Evolutionary conservation across 2,113 vertebrate species (phyloP), one percentile per base, ranked within the genome.

Genomic region (Naja naja): DNA sequence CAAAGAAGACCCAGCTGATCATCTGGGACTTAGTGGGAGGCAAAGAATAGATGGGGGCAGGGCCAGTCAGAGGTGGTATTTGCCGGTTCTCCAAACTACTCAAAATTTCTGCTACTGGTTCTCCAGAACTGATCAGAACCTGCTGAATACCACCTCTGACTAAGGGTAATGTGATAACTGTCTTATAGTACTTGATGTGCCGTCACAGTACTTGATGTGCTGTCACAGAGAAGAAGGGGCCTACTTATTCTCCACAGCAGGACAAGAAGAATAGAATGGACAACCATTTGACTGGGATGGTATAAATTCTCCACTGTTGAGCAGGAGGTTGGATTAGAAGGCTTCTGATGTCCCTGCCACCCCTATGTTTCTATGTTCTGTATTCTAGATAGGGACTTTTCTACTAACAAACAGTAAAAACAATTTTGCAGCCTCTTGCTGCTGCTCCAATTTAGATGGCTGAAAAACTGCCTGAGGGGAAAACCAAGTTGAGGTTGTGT

Each of bases 1-100:
- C 8, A 49, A 49, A 49, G 47, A 49, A 49, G 47, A 49, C 47
- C 47, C 47, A 9, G 47, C 47, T 0, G 47, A 9, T 49, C 47
- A 49, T 7, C 47, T 49, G 47, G 47, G 47, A 49, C 47, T 49
- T 1, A 49, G 9, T 49, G 47, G 47, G 47, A 49, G 47, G 47
- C 8, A 1, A 8, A 49, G 0, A 49, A 49, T 49, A 49, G 47
- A 1, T 49, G 47, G 47, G 8, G 0, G 8, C 47, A 0, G 1
- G 47, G 8, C 8, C 1, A 49, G 8, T 49, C 47, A 49, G 1
- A 9, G 47, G 47, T 49, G 47, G 47, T 9, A 49, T 49, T 49
- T 49, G 47, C 47, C 7, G 8, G 47, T 49, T 49, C 47, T 49
- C 47, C 47, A 6, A 49, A 49, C 47, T 49, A 49, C 47, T 49